Evolutionary conservation across 2,888 invertebrate species (phyloP).

Genomic region (Caenorhabditis sp.): DNA sequence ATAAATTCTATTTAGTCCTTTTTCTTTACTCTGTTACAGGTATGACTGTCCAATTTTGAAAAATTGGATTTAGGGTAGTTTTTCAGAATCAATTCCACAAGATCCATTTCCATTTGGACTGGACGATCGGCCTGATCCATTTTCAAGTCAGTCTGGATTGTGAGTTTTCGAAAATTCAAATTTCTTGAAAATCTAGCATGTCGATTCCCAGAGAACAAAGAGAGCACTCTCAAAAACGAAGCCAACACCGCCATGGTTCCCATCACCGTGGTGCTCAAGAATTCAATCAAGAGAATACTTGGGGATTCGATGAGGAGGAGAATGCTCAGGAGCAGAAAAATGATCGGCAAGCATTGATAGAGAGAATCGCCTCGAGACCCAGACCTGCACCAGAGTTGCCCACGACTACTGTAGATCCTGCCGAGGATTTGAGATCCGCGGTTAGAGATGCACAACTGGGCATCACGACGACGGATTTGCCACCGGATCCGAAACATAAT

Average conservation of each 20-base stretch:
- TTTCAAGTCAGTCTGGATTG: slow-evolving; percentile 55
- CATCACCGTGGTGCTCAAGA: slow-evolving; percentile 7
- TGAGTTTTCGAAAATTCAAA: not conserved
- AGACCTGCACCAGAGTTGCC: slow-evolving; percentile 28
- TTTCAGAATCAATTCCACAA: slow-evolving; percentile 7
- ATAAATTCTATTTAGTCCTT: not conserved
- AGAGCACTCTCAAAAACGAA: slow-evolving; percentile 6
- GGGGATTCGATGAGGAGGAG: slow-evolving; percentile 56
- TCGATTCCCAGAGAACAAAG: slow-evolving; percentile 10
- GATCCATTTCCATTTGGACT: slow-evolving; percentile 62
- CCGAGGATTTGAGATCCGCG: slow-evolving; percentile 45
- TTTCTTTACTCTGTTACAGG: slow-evolving; percentile 2
- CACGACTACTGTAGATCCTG: slow-evolving; percentile 38
- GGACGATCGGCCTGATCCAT: slow-evolving; percentile 51
- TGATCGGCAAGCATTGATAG: not conserved
- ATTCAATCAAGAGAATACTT: slow-evolving; percentile 56
- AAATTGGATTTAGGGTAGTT: no score
- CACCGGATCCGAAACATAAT: slow-evolving; percentile 69
- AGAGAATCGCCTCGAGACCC: slow-evolving; percentile 16
- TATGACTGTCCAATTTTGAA: not conserved
- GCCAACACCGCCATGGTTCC: slow-evolving; percentile 8
- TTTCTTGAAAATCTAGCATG: not conserved
- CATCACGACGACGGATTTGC: slow-evolving; percentile 60
- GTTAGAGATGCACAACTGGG: slow-evolving; percentile 54
- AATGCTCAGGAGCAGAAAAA: slow-evolving; percentile 18